Evolutionary conservation across 2,113 vertebrate species (phyloP), one percentile per base, ranked within the genome.

Genomic region (Antechinus flavipes): DNA sequence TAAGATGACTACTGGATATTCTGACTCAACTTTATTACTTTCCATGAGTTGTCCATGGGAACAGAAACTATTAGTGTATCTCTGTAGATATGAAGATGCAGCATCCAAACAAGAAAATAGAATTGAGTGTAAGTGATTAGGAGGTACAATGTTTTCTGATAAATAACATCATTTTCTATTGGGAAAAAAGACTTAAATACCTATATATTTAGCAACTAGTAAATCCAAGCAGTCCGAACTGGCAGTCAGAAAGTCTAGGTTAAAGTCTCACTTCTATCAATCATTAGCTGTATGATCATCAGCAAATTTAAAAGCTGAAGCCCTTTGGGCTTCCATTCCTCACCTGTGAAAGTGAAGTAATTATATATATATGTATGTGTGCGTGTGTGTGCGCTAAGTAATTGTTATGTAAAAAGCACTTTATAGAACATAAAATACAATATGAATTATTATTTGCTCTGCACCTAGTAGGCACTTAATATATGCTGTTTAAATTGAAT

Each of bases 321-420:
- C 92, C 96, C 93, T 92, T 56, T 96, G 68, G 53, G 24, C 76
- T 94, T 92, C 25, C 19, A 23, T 84, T 84, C 19, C n/a, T 84
- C 68, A 84, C 68, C 68, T 84, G 68, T 84, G 19, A 84, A 84
- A 84, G 19, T 22, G 19, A 84, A 84, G 19, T 42, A 84, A 84
- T 84, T 49, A 5, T 42, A 23, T 42, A 23, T 84, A 42, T 23
- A 6, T 84, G 7, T 49, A 5, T 49, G 7, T 49, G 7, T 8
- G 49, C 7, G 49, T 49, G 49, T 49, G 49, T 49, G 49, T 49
- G 49, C 0, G 16, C 19, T 84, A 84, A 84, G 42, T 84, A 84
- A 35, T 76, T n/a, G 61, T 76, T 76, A n/a, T 22, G 68, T 84
- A 35, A 23, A 84, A 84, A 84, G 68, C 19, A 42, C 35, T 42